Evolutionary conservation across 1,140 invertebrate genomes (phyloP).

Genomic region (Mycetomoellerius zeteki): DNA sequence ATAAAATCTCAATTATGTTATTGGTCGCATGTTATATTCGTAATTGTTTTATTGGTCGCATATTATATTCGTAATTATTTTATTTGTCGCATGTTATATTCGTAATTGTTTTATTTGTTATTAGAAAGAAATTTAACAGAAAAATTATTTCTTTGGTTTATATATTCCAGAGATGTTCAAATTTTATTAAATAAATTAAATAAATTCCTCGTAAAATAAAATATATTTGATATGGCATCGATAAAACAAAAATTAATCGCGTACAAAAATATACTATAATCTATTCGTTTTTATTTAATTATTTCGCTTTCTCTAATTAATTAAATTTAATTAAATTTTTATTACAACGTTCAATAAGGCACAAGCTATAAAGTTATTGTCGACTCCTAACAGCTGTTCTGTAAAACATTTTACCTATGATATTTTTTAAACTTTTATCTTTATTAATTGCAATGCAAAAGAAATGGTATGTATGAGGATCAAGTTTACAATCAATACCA

Average conservation of each 20-base stretch:
- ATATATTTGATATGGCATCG: background rate
- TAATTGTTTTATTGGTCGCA: background rate
- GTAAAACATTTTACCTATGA: background rate
- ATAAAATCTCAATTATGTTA: background rate
- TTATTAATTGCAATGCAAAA: background rate
- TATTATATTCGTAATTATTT: too few species aligned
- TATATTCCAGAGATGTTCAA: background rate
- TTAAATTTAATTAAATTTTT: background rate
- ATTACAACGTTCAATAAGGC: background rate
- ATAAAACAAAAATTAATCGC: background rate
- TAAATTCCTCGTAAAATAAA: background rate
- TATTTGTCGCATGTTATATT: background rate
- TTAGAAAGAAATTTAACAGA: background rate
- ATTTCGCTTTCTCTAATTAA: too few species aligned
- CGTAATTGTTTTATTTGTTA: background rate
- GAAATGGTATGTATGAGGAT: background rate
- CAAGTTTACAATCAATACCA: background rate
- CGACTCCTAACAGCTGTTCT: too few species aligned
- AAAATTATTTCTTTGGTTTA: background rate
- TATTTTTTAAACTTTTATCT: background rate
- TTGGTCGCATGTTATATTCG: background rate
- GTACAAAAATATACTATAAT: background rate
- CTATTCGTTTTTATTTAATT: too few species aligned
- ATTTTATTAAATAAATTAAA: constrained; percentile 8
- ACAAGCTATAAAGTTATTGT: background rate